Percentiles rank a stretch among this genome's conserved stretches.
Conservation (phyloP, 2,113 vertebrate species). For the Tychaedon coryphoeus region DNA sequence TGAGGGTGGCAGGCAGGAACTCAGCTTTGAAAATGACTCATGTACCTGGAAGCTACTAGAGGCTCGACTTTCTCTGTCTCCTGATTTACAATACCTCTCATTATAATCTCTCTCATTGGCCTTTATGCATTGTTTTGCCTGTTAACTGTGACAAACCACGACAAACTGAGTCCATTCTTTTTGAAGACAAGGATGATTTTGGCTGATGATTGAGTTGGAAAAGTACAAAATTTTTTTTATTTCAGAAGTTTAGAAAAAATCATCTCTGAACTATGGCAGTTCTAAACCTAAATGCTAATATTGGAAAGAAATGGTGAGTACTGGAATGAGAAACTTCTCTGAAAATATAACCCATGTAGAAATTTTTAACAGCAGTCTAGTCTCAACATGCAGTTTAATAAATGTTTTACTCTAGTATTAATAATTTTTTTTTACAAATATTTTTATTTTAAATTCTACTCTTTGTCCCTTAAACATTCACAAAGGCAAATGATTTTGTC, state of each 20-base stretch:
- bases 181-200: not conserved
- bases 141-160: not conserved
- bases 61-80: not conserved
- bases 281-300: not conserved
- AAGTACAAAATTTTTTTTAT: not conserved
- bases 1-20: not conserved
- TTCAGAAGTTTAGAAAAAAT: not conserved
- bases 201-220: not conserved
- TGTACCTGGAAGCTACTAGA: not conserved
- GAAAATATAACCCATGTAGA: not conserved
- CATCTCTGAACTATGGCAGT: not conserved
- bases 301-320: not conserved
- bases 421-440: not conserved
- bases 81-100: not conserved
- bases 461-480: not conserved
- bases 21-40: not conserved
- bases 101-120: not conserved
- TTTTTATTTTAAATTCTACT: not conserved
- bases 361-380: not conserved
- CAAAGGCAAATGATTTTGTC: not conserved
- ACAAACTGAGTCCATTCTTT: not conserved
- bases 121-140: not conserved
- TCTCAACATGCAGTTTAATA: not conserved
- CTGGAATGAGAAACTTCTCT: not conserved
- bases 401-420: not conserved